Evolutionary conservation across 2,888 invertebrate genomes (phyloP).

Genomic region (Erynnis tages): DNA sequence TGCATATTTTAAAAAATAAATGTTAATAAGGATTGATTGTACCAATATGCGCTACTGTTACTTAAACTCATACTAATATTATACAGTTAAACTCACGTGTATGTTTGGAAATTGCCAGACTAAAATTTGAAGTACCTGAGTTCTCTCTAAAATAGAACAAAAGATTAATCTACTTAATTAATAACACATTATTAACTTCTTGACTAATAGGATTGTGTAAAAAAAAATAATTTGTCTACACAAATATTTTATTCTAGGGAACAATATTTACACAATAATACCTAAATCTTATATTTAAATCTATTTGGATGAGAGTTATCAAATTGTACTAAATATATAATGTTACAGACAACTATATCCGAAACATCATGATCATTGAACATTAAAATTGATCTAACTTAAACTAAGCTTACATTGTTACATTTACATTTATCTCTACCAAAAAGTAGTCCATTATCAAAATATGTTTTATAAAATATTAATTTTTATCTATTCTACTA

Average conservation of each 20-base stretch:
- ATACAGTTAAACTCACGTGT: too few relatives aligned
- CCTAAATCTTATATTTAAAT: background rate
- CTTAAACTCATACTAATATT: too few relatives aligned
- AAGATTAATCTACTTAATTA: too few relatives aligned
- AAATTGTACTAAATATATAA: slow-evolving; percentile 16
- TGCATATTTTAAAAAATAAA: too few relatives aligned
- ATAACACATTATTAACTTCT: too few relatives aligned
- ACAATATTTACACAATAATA: slow-evolving; percentile 14
- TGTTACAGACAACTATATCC: background rate
- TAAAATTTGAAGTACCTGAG: too few relatives aligned
- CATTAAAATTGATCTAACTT: slow-evolving; percentile 11
- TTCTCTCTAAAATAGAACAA: too few relatives aligned
- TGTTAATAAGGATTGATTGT: too few relatives aligned
- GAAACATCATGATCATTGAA: slow-evolving; percentile 8
- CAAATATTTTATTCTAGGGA: slow-evolving; percentile 6
- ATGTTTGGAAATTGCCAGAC: too few relatives aligned
- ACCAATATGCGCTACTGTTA: too few relatives aligned
- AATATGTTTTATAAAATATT: slow-evolving; percentile 17
- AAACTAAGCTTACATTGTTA: slow-evolving; percentile 15
- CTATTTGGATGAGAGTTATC: background rate
- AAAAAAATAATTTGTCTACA: background rate
- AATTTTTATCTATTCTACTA: background rate
- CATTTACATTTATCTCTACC: background rate
- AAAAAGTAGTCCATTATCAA: slow-evolving; percentile 13
- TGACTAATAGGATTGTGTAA: too few relatives aligned